Evolutionary conservation across 37 sponge, comb jelly and placozoan genomes (phyloP).

Genomic region (Bolinopsis microptera): DNA sequence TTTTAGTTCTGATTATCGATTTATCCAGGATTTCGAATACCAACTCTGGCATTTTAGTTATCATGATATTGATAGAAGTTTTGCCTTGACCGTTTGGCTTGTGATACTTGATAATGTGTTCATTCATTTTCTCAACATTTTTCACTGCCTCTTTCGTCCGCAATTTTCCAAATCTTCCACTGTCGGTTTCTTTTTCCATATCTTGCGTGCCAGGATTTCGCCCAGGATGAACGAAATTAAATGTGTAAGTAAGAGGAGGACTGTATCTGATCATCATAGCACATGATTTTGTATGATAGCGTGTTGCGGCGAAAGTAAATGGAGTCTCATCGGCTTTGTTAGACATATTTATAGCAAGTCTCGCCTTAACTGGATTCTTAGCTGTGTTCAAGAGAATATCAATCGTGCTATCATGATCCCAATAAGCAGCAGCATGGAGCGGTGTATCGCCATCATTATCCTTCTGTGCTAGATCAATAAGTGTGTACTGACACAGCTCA

Average conservation of each 20-base stretch:
- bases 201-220: neutral
- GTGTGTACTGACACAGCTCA: neutral
- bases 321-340: neutral
- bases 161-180: slow-evolving; percentile 18
- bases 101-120: neutral
- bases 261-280: neutral
- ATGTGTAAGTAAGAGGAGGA: neutral
- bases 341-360: neutral
- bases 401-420: neutral
- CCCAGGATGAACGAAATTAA: neutral
- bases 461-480: neutral
- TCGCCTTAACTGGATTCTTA: neutral
- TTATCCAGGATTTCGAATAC: neutral
- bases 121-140: neutral
- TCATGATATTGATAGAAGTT: neutral
- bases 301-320: neutral
- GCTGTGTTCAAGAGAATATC: neutral
- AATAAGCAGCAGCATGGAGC: slow-evolving; percentile 12
- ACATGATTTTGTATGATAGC: neutral
- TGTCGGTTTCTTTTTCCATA: neutral
- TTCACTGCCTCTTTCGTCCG: neutral
- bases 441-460: neutral
- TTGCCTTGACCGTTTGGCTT: neutral
- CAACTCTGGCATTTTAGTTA: neutral
- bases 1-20: neutral